Evolutionary conservation across 2,888 invertebrate species (phyloP).

Genomic region (Drosophila subsilvestris): DNA sequence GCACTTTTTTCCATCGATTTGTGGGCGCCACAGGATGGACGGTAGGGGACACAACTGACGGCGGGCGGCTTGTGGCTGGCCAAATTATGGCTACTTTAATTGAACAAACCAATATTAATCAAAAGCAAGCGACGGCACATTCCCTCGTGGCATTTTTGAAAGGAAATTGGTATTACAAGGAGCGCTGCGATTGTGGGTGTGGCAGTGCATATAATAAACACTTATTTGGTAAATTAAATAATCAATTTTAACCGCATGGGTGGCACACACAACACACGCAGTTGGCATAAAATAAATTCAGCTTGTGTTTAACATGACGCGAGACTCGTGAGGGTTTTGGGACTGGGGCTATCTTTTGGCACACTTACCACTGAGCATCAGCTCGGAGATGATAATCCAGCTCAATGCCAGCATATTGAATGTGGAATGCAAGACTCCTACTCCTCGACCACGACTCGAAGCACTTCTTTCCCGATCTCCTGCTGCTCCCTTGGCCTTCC

Average conservation of each 20-base stretch:
- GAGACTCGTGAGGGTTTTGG: slow-evolving; percentile 4
- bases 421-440: slow-evolving; percentile 66
- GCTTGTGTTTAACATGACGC: slow-evolving; percentile 44
- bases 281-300: slow-evolving; percentile 69
- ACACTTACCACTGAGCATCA: slow-evolving; percentile 83
- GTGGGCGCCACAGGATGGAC: neutral
- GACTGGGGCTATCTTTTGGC: slow-evolving; percentile 11
- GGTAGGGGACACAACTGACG: slow-evolving; percentile 17
- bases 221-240: slow-evolving; percentile 68
- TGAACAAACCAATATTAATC: slow-evolving; percentile 70
- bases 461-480: slow-evolving; percentile 12
- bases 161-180: slow-evolving; percentile 23
- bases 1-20: slow-evolving; percentile 26
- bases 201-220: slow-evolving; percentile 55
- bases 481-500: slow-evolving; percentile 12
- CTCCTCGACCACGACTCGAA: slow-evolving; percentile 10
- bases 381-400: slow-evolving; percentile 83
- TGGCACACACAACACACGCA: slow-evolving; percentile 32
- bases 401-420: slow-evolving; percentile 82
- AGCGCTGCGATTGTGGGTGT: neutral
- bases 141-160: slow-evolving; percentile 53
- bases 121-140: slow-evolving; percentile 41
- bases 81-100: slow-evolving; percentile 68
- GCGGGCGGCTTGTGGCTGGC: slow-evolving; percentile 49
- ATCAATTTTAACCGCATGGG: slow-evolving; percentile 68